These are phyloP conservation scores for Drosophila meridionalis DNA, from an alignment of 2,888 invertebrate genomes.

Conservation along the genomic window DNA sequence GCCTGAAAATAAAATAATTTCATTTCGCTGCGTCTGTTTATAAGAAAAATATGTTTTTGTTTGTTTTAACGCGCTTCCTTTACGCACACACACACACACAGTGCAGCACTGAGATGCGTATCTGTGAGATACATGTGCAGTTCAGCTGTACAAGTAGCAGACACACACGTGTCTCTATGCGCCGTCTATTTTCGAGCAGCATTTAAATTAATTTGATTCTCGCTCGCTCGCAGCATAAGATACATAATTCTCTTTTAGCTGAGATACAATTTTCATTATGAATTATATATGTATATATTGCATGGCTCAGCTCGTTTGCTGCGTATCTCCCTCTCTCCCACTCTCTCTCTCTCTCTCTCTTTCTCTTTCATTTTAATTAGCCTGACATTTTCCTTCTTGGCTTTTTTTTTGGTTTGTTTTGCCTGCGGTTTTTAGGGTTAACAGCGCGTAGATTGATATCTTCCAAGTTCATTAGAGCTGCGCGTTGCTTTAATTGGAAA, in stretches of 20 bases:
- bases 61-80: constrained; percentile 78
- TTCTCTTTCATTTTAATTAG: constrained; percentile 71
- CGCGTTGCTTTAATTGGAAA: constrained; percentile 79
- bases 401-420: constrained; percentile 14
- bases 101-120: constrained; percentile 63
- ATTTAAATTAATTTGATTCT: constrained; percentile 68
- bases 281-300: constrained; percentile 51
- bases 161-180: constrained; percentile 39
- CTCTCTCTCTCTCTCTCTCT: constrained; percentile 11
- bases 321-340: constrained; percentile 23
- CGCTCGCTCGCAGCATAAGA: constrained; percentile 16
- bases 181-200: constrained; percentile 49
- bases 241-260: constrained; percentile 20
- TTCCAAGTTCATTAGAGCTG: constrained; percentile 79
- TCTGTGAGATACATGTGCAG: constrained; percentile 52
- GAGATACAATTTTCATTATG: constrained; percentile 39
- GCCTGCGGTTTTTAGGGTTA: constrained; percentile 72
- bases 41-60: constrained; percentile 79
- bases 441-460: constrained; percentile 80
- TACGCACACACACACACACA: constrained; percentile 40
- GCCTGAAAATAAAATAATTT: constrained; percentile 73
- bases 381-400: constrained; percentile 63
- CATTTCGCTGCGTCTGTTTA: constrained; percentile 66
- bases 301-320: constrained; percentile 36
- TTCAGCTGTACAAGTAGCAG: constrained; percentile 9